Base-by-base conservation (phyloP, 2,888 invertebrate genomes). In the Carterocephalus palaemon region DNA sequence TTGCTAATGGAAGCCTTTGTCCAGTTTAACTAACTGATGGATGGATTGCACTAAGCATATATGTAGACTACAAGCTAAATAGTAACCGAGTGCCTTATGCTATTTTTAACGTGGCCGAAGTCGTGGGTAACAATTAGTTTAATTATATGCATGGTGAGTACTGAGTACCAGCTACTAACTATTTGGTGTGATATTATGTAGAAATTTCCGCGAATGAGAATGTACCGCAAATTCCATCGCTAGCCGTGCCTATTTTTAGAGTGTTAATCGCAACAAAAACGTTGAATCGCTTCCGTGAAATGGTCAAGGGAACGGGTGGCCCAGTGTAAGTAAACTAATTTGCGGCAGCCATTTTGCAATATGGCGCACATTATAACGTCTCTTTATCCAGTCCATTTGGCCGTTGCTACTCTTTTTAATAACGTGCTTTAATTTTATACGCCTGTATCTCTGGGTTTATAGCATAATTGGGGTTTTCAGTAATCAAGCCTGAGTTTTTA, bases 351-450 rank as follows among this genome's bases (percentile, higher is more conserved):
- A 70, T 79, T 74, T 67, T 65, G 64, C 67, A 75, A 70, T 64
- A 73, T 70, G 68, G 67, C 70, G 67, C 66, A 62, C 74, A 70
- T 73, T 71, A 78, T 75, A 78, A 67, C 75, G 67, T 71, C 64
- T 66, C 69, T 80, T 79, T 77, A 79, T 75, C 64, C 72, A 69
- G 67, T 69, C 71, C 76, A 80, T 83, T 83, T 79, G 81, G 77
- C 78, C 62, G 62, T 64, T 67, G 69, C 73, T 74, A 67, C 71
- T 75, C 72, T 80, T 82, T 83, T 82, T 82, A 79, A 82, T 78
- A 79, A 66, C 75, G 68, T 78, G 65, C 74, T 83, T 84, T 74
- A 80, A 75, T 80, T 80, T 83, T 75, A 83, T 76, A 75, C 72
- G 72, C 72, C 67, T 69, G 72, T 78, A 78, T 78, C 73, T 73